These are phyloP conservation scores for Pachyramphus minor DNA, from an alignment of 2,113 vertebrate species.

Conservation along the genomic window DNA sequence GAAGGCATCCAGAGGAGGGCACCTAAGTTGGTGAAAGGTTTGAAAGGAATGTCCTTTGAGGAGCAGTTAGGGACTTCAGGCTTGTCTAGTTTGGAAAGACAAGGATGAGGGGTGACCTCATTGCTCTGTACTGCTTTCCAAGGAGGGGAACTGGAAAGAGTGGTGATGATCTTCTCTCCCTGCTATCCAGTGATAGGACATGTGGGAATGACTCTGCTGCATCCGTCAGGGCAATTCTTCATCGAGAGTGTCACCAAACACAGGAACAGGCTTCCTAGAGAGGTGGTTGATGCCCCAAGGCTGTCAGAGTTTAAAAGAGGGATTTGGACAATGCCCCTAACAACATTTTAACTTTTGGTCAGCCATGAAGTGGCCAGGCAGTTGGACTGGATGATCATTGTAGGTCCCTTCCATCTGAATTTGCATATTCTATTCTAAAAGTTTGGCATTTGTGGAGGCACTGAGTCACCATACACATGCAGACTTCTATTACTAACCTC, in stretches of 20 bases:
- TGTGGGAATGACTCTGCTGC: neutral
- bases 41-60: neutral
- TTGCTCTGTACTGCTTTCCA: neutral
- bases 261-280: neutral
- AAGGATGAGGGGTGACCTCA: neutral
- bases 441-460: neutral
- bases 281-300: neutral
- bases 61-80: neutral
- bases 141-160: neutral
- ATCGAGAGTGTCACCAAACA: neutral
- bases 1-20: neutral
- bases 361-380: neutral
- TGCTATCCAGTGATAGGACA: neutral
- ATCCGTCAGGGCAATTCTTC: neutral
- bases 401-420: neutral
- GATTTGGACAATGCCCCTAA: neutral
- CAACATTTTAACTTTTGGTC: neutral
- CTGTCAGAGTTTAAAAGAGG: neutral
- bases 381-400: neutral
- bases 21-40: neutral
- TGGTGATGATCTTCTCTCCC: neutral
- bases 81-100: neutral
- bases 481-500: neutral
- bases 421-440: neutral
- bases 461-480: neutral